These are phyloP conservation scores for Chrysopilus asiliformis DNA, from an alignment of 2,888 invertebrate species.

Conservation along the genomic window DNA sequence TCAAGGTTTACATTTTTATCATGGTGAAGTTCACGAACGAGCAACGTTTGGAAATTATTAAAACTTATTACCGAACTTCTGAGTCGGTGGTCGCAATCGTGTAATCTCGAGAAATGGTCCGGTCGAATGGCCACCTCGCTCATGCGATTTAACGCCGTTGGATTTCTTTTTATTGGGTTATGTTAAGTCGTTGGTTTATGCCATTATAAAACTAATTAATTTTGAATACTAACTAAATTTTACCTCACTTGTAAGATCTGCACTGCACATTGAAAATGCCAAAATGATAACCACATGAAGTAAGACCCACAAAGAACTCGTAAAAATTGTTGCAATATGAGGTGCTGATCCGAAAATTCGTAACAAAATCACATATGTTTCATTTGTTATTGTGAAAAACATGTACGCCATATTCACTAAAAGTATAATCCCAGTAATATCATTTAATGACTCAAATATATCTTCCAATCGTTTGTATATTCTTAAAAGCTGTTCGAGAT, in stretches of 20 bases:
- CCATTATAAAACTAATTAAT: too few relatives aligned
- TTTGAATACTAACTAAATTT: too few relatives aligned
- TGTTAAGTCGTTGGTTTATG: background rate
- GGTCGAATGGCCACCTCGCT: background rate
- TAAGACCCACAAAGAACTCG: background rate
- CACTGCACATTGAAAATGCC: slow-evolving; percentile 1
- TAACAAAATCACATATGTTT: slow-evolving; percentile 25
- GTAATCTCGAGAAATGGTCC: background rate
- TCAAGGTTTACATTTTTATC: too few relatives aligned
- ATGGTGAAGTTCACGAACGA: too few relatives aligned
- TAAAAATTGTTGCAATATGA: slow-evolving; percentile 3
- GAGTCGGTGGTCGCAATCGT: too few relatives aligned
- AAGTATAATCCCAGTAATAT: slow-evolving; percentile 21
- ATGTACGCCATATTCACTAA: slow-evolving; percentile 25
- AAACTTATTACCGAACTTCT: too few relatives aligned
- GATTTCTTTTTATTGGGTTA: background rate
- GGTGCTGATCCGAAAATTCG: slow-evolving; percentile 20
- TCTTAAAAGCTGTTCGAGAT: too few relatives aligned
- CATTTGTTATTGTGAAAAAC: slow-evolving; percentile 28
- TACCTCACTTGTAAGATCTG: background rate
- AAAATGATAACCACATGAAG: background rate
- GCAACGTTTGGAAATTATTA: too few relatives aligned
- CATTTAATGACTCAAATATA: slow-evolving; percentile 23
- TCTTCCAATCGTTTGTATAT: slow-evolving; percentile 25
- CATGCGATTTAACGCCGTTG: slow-evolving; percentile 1